Conservation (phyloP, 2,113 vertebrate species). For the Aegithalos caudatus region DNA sequence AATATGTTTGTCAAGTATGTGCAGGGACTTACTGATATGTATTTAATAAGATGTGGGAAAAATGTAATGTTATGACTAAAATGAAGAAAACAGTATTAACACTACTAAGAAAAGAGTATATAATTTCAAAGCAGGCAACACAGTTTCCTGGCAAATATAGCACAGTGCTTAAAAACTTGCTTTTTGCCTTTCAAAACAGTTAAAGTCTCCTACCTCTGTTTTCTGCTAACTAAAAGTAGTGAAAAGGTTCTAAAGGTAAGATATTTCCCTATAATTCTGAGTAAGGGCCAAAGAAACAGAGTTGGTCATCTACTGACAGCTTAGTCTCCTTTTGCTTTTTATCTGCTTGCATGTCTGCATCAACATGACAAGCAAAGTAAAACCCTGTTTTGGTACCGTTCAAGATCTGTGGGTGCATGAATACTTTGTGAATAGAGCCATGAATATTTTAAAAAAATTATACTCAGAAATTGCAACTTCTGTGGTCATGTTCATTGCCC, state of each 20-base stretch:
- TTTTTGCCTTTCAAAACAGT: not conserved
- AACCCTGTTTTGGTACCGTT: not conserved
- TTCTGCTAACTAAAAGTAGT: not conserved
- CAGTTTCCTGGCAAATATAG: not conserved
- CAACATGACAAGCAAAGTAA: not conserved
- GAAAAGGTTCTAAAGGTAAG: not conserved
- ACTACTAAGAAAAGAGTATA: no score
- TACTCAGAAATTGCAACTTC: not conserved
- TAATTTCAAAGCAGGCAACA: not conserved
- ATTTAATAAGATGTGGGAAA: not conserved
- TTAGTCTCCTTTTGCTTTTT: not conserved
- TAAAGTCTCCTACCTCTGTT: not conserved
- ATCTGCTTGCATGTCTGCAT: not conserved
- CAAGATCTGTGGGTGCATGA: not conserved
- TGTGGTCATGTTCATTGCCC: not conserved
- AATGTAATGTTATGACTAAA: not conserved
- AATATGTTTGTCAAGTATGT: not conserved
- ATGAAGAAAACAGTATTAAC: not conserved
- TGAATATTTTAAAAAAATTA: not conserved
- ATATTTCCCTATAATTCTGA: not conserved
- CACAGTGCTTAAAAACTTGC: not conserved
- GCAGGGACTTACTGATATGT: not conserved
- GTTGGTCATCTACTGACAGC: not conserved
- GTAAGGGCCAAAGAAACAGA: not conserved
- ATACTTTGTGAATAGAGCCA: not conserved